A percentile compares a stretch with the other conserved stretches of the same genome.
Evolutionary conservation across 2,888 invertebrate species (phyloP).

Genomic region (Phytoseiulus persimilis): DNA sequence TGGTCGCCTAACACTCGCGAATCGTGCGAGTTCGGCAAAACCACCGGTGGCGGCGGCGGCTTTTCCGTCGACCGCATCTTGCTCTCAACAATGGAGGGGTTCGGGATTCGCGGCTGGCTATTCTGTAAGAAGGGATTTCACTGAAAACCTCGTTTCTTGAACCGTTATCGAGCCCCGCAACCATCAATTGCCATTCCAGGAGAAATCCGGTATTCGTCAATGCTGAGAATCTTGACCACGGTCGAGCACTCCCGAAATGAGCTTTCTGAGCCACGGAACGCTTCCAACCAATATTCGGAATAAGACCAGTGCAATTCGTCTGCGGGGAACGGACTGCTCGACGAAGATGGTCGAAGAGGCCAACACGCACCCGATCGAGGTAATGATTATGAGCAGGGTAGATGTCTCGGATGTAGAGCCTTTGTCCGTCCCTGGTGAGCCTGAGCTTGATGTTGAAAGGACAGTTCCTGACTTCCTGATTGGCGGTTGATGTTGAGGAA

Average conservation of each 20-base stretch:
- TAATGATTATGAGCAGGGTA: slow-evolving; percentile 25
- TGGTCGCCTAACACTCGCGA: background rate
- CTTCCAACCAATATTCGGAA: too few relatives aligned
- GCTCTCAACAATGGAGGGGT: background rate
- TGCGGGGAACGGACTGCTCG: too few relatives aligned
- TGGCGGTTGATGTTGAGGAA: background rate
- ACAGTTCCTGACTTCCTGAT: slow-evolving; percentile 28
- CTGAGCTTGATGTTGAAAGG: slow-evolving; percentile 39
- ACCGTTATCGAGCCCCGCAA: background rate
- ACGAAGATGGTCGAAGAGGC: too few relatives aligned
- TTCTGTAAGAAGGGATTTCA: background rate
- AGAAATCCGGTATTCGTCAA: too few relatives aligned
- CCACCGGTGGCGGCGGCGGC: background rate
- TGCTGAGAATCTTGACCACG: too few relatives aligned
- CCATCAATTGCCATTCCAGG: too few relatives aligned
- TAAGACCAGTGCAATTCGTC: too few relatives aligned
- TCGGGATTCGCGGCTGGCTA: background rate
- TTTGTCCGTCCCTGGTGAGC: slow-evolving; percentile 17
- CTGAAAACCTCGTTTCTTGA: background rate
- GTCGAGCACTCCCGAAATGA: too few relatives aligned
- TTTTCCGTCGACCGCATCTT: background rate
- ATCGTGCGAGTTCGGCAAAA: background rate
- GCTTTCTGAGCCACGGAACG: too few relatives aligned
- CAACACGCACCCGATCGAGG: background rate
- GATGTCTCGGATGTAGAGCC: slow-evolving; percentile 24